Evolutionary conservation across 2,888 invertebrate species (phyloP).

Genomic region (Chouioia cunea): DNA sequence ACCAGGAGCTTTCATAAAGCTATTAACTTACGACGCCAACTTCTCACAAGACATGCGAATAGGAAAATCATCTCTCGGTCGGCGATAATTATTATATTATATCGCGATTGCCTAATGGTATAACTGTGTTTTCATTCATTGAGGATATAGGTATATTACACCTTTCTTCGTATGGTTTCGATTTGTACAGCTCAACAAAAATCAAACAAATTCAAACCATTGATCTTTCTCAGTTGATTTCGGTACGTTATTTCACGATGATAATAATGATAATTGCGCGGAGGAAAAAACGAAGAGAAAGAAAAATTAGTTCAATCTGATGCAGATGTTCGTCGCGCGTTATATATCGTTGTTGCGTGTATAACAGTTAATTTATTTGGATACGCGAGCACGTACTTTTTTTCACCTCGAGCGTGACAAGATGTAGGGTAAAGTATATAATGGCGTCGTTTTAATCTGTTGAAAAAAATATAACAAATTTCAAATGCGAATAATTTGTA

Average conservation of each 20-base stretch:
- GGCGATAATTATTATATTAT: constrained; percentile 17
- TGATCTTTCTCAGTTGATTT: too few species aligned
- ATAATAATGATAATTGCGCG: too few species aligned
- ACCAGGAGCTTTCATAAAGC: neutral
- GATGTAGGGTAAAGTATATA: too few species aligned
- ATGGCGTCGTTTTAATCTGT: too few species aligned
- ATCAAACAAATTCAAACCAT: too few species aligned
- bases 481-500: neutral
- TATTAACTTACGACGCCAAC: constrained; percentile 5
- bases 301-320: constrained; percentile 1
- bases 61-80: neutral
- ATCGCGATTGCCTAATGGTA: constrained; percentile 15
- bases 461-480: too few species aligned
- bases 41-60: neutral
- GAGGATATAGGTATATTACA: too few species aligned
- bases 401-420: neutral
- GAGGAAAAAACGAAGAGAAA: too few species aligned
- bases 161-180: too few species aligned
- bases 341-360: neutral
- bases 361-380: neutral
- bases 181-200: too few species aligned
- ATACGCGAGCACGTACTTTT: neutral
- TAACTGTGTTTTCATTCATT: constrained; percentile 5
- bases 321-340: neutral
- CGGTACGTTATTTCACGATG: too few species aligned